These are phyloP conservation scores for Tachina grossa DNA, from an alignment of 2,888 invertebrate species.

Conservation along the genomic window DNA sequence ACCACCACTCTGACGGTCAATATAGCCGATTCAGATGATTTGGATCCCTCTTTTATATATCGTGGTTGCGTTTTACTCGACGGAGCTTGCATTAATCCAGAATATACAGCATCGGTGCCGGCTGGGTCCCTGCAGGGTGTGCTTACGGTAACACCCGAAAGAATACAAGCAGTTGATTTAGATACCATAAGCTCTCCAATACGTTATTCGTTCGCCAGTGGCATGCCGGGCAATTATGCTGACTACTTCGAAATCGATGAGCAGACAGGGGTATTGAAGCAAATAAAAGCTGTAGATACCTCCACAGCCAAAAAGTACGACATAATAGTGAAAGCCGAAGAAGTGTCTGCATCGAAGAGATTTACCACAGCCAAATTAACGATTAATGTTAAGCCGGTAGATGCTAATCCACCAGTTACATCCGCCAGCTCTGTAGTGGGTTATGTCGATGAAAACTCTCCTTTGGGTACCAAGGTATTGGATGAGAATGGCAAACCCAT, in stretches of 20 bases:
- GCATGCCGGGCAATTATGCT: constrained; percentile 89
- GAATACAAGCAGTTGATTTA: constrained; percentile 95
- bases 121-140: constrained; percentile 91
- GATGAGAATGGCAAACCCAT: constrained; percentile 88
- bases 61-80: constrained; percentile 92
- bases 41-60: constrained; percentile 95
- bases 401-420: constrained; percentile 92
- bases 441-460: constrained; percentile 92
- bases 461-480: constrained; percentile 91
- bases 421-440: constrained; percentile 89
- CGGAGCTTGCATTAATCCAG: constrained; percentile 93
- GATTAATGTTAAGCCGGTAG: constrained; percentile 92
- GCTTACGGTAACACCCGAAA: constrained; percentile 91
- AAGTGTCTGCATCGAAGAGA: constrained; percentile 89
- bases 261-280: constrained; percentile 91
- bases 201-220: constrained; percentile 91
- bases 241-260: constrained; percentile 93
- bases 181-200: constrained; percentile 94
- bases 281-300: constrained; percentile 91
- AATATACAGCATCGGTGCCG: constrained; percentile 92
- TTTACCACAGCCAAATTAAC: constrained; percentile 92
- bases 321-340: constrained; percentile 93
- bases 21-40: constrained; percentile 94
- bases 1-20: constrained; percentile 93
- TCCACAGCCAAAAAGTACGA: constrained; percentile 90